phyloP scores from a whole-genome alignment of 2,888 invertebrate species.

The Drosophila ustulata region DNA sequence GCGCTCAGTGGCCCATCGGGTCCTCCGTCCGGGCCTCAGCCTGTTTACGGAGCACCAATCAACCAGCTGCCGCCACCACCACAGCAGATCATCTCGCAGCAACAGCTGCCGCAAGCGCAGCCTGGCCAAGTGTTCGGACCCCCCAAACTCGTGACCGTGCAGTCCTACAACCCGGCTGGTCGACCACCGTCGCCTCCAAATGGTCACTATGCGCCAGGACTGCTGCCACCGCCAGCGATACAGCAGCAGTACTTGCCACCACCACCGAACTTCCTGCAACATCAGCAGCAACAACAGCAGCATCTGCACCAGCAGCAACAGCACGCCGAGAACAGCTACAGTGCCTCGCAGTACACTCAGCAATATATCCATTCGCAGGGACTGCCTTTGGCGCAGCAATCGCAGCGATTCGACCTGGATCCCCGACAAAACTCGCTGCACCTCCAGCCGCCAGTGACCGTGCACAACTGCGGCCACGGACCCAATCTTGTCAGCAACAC shows the following conservation, averaged over 20 bases:
- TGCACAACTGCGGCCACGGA: constrained; percentile 84
- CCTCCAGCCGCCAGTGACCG: constrained; percentile 53
- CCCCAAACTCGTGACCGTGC: constrained; percentile 42
- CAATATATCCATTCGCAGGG: constrained; percentile 76
- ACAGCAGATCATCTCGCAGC: constrained; percentile 64
- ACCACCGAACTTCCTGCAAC: constrained; percentile 19
- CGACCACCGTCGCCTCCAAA: constrained; percentile 43
- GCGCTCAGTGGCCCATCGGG: constrained; percentile 57
- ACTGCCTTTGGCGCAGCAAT: constrained; percentile 75
- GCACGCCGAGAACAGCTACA: constrained; percentile 66
- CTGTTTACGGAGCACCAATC: constrained; percentile 26
- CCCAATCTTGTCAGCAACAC: constrained; percentile 81
- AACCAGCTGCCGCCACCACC: constrained; percentile 38
- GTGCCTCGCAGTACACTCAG: constrained; percentile 68
- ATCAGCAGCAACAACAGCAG: neutral
- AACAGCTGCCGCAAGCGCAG: constrained; percentile 79
- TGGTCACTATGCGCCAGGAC: constrained; percentile 54
- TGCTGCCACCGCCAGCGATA: constrained; percentile 37
- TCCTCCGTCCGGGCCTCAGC: constrained; percentile 22
- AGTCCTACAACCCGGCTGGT: constrained; percentile 55
- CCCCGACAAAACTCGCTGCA: constrained; percentile 50
- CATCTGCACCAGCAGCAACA: constrained; percentile 32
- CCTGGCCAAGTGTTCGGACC: constrained; percentile 63
- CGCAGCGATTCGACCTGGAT: constrained; percentile 73
- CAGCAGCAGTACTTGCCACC: constrained; percentile 66